phyloP scores from a whole-genome alignment of 1,140 invertebrate species.

The Eueides isabella region DNA sequence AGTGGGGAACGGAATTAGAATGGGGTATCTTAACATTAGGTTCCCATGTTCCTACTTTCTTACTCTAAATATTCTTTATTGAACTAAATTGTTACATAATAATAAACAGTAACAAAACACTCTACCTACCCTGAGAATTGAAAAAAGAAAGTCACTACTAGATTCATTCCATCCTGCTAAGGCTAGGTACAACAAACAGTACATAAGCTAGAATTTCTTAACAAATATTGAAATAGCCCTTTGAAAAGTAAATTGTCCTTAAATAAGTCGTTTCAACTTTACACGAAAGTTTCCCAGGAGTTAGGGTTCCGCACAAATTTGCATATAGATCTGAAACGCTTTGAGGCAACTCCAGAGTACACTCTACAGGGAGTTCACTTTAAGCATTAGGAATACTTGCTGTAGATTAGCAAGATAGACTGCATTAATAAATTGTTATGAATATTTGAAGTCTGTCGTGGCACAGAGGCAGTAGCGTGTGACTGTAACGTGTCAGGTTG shows the following conservation, averaged over 20 bases:
- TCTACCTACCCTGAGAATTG: too few species aligned
- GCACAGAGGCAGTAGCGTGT: too few species aligned
- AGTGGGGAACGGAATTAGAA: too few species aligned
- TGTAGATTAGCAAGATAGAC: not conserved
- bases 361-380: conserved; percentile 22
- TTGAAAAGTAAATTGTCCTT: conserved; percentile 39
- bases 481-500: too few species aligned
- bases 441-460: too few species aligned
- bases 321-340: conserved; percentile 37
- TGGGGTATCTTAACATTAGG: too few species aligned
- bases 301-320: conserved; percentile 38
- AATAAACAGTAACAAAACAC: too few species aligned
- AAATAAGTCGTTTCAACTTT: conserved; percentile 37
- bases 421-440: not conserved
- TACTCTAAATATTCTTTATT: too few species aligned
- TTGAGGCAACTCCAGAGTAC: conserved; percentile 19
- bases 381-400: conserved; percentile 11
- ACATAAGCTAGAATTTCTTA: conserved; percentile 23
- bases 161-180: not conserved
- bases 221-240: conserved; percentile 38
- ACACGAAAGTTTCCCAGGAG: conserved; percentile 26
- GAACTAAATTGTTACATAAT: too few species aligned
- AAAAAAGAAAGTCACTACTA: too few species aligned
- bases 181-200: not conserved
- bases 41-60: too few species aligned